Conservation (phyloP, 2,797 vertebrate genomes). For the Parotocinclus haroldoi region DNA sequence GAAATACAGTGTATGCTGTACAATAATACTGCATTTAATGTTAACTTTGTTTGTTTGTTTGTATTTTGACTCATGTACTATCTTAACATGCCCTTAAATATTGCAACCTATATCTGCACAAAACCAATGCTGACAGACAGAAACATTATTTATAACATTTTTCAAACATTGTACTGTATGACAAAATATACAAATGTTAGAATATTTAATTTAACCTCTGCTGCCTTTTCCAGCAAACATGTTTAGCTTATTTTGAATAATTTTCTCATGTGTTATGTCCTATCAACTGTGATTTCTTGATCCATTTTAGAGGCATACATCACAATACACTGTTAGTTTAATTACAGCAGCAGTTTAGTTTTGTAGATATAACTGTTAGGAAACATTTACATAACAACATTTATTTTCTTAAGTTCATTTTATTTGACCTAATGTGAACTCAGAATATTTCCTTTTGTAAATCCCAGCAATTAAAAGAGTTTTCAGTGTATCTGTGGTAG, state of each 20-base stretch:
- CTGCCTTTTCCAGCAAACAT: neutral
- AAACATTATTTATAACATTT: too few relatives aligned
- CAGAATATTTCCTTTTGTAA: conserved; percentile 39
- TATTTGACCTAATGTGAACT: conserved; percentile 43
- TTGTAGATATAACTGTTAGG: neutral
- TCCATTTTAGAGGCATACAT: neutral
- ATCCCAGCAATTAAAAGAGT: conserved; percentile 47
- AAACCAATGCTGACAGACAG: too few relatives aligned
- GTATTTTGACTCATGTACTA: neutral
- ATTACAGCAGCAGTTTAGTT: neutral
- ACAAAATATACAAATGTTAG: conserved; percentile 8
- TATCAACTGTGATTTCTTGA: neutral
- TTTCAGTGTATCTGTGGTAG: conserved; percentile 30
- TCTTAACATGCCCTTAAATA: too few relatives aligned
- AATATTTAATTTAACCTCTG: neutral
- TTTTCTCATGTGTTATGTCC: neutral
- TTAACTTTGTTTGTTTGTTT: conserved; percentile 5
- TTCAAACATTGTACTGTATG: neutral
- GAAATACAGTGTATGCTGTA: neutral
- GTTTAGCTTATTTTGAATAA: too few relatives aligned
- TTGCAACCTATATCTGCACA: too few relatives aligned
- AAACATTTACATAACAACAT: conserved; percentile 1
- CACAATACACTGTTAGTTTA: neutral
- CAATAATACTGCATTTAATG: neutral
- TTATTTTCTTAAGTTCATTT: conserved; percentile 39